Percentiles rank a stretch among this genome's conserved stretches.
Evolutionary conservation across 2,113 vertebrate species (phyloP).

Genomic region (Dicerorhinus sumatrensis): DNA sequence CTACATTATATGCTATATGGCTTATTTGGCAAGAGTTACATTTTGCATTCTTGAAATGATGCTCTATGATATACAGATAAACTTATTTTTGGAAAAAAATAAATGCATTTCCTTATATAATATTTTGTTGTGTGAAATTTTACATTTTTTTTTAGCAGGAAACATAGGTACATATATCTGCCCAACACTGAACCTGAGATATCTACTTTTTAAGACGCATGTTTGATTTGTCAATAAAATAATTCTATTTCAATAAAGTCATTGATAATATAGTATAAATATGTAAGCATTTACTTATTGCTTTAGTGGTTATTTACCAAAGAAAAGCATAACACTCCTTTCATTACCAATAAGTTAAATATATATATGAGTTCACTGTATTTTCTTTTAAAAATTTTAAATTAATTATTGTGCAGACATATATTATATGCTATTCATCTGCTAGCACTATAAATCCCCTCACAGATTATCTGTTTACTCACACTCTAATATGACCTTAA

Average conservation of each 20-base stretch:
- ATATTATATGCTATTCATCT: not conserved
- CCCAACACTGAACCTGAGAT: not conserved
- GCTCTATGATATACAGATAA: not conserved
- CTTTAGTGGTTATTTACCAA: not conserved
- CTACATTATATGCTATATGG: slow-evolving; percentile 4
- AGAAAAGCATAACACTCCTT: not conserved
- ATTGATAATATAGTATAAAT: not conserved
- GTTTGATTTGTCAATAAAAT: not conserved
- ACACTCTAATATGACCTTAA: not conserved
- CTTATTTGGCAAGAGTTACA: slow-evolving; percentile 61
- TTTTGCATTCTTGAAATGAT: slow-evolving; percentile 53
- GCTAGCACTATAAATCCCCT: not conserved
- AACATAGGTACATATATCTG: slow-evolving; percentile 26
- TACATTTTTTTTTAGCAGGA: slow-evolving; percentile 56
- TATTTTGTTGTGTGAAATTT: not conserved
- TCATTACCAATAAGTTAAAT: not conserved
- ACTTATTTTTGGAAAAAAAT: slow-evolving; percentile 30
- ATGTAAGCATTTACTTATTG: not conserved
- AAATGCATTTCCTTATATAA: not conserved
- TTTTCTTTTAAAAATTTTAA: not conserved
- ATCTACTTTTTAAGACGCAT: not conserved
- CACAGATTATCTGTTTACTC: not conserved
- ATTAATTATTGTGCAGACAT: not conserved
- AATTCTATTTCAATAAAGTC: not conserved
- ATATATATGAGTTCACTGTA: not conserved